Percentiles rank a stretch among this genome's conserved stretches.
Evolutionary conservation across 1,140 invertebrate genomes (phyloP).

Genomic region (Pseudomyrmex concolor): DNA sequence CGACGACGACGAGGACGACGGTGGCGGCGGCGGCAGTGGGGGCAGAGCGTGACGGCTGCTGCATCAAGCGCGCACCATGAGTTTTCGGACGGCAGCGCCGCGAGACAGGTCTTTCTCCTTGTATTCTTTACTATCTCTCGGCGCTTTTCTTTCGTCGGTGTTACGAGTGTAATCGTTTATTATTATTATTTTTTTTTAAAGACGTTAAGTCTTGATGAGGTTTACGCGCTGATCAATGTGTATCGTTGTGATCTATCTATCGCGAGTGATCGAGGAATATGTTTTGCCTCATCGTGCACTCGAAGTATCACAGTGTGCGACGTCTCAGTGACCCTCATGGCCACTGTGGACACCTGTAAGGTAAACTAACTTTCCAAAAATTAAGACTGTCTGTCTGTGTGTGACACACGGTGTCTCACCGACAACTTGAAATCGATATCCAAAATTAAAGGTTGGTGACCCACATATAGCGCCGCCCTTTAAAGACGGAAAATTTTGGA

Average conservation of each 20-base stretch:
- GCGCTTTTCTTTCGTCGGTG: background rate
- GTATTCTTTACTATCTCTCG: background rate
- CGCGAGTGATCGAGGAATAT: background rate
- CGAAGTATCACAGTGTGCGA: background rate
- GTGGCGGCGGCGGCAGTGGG: background rate
- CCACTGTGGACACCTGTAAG: constrained; percentile 43
- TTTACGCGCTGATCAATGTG: background rate
- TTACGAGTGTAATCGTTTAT: background rate
- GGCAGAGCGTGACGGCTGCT: constrained; percentile 52
- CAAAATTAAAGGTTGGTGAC: background rate
- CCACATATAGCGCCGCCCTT: no score
- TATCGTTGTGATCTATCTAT: background rate
- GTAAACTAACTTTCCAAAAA: constrained; percentile 7
- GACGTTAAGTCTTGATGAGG: no score
- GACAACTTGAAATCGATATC: background rate
- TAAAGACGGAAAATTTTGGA: no score
- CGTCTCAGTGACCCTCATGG: constrained; percentile 8
- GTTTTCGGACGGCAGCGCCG: constrained; percentile 72
- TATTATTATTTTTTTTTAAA: background rate
- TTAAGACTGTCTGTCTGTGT: background rate
- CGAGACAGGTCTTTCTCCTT: constrained; percentile 64
- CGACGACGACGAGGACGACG: background rate
- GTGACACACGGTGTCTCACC: background rate
- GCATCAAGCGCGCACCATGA: constrained; percentile 70
- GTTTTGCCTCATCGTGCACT: background rate